Evolutionary conservation across 2,888 invertebrate species (phyloP), one percentile per base, ranked within the genome.

Genomic region (Tricholauxania praeusta): DNA sequence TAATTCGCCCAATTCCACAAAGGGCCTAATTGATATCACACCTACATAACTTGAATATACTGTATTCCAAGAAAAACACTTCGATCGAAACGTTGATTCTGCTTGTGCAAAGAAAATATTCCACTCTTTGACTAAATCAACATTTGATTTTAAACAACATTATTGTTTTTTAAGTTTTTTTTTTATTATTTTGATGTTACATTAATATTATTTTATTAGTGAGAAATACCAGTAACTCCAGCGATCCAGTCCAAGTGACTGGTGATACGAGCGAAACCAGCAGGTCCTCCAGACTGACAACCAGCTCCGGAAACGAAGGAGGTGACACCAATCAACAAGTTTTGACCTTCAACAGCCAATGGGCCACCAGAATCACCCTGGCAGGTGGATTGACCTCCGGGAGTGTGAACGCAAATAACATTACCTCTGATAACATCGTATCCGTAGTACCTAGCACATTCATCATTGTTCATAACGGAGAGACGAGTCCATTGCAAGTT

Each of bases 311-410:
- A 72, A 10, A 80, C 83, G 52, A 82, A 83, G 0, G 84, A 82
- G 47, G 81, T 80, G 47, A 84, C 78, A 69, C 84, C 84, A 67
- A 84, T 69, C 19, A 80, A 76, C n/a, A 70, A 6, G 4, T 47
- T 14, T 48, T 15, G 47, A 71, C 57, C 66, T 12, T 7, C 14
- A 55, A 78, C 70, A 14, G 78, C 81, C 76, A 86, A 75, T 69
- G 86, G 85, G 64, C 82, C 86, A 17, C 86, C 86, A 10, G 84
- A 85, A 75, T 86, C 85, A n/a, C 85, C 83, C 22, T 77, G 78
- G 78, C 84, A 85, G 51, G 81, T 81, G 49, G 84, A 81, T 6
- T 71, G 65, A 47, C 72, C 72, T 62, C 75, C 77, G 72, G 81
- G 77, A 1, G 83, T 83, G 28, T 77, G 72, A 55, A 80, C 78